Evolutionary conservation across 2,797 vertebrate species (phyloP), one percentile per base, ranked within the genome.

Genomic region (Pseudochromis fuscus): DNA sequence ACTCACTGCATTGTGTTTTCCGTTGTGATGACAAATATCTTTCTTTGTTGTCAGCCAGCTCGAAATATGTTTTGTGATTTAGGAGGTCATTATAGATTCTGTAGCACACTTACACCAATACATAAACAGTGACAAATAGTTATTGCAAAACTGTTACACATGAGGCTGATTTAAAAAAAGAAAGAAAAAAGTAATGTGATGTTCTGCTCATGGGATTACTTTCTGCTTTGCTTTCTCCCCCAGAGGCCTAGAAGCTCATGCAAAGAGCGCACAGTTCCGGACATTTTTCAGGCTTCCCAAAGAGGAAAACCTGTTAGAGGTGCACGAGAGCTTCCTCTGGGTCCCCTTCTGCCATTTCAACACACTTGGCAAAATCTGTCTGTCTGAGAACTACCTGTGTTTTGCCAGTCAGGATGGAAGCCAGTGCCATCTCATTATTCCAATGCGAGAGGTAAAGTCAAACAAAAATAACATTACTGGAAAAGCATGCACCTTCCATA

Each of bases 351-450:
- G 91, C 87, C 96, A 98, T 72, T 94, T 94, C 70, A 97, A 96
- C 82, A 92, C 94, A 3, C 94, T 96, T 45, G 97, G 98, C 33
- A 99, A 98, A 91, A 96, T 99, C 92, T 99, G 96, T 67, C 90
- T 99, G 68, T 98, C 97, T 1, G 96, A 98, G 87, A 97, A 95
- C 86, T 99, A 97, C 87, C 88, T 98, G 86, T 99, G 98, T 83
- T 99, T 98, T 74, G 95, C 96, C 74, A 98, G 97, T 90, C 97
- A 97, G 81, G 97, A 98, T 64, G 96, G 96, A 52, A 96, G 89
- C 90, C 94, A 96, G 4, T 98, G 96, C 85, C 95, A 95, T 75
- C 77, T 98, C 53, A 95, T 98, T 87, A 94, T 98, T 87, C 97
- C 98, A 24, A 82, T 98, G 79, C 92, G 95, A 90, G 97, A 98